Evolutionary conservation across 2,113 vertebrate genomes (phyloP).

Genomic region (Oenanthe melanoleuca): DNA sequence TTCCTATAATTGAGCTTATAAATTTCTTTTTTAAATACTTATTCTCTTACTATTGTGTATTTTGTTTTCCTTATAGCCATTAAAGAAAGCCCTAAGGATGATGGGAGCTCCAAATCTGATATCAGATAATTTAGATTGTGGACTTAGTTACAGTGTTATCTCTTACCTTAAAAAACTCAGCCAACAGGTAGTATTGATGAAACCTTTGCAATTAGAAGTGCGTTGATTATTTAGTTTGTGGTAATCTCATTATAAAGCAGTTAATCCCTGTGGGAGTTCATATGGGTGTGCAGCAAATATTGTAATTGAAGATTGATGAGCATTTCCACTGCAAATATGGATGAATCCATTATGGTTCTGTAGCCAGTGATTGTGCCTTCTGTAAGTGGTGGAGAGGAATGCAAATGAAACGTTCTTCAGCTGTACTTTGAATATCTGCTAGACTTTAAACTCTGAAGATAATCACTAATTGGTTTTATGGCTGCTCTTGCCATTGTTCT

Average conservation of each 20-base stretch:
- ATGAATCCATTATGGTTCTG: background rate
- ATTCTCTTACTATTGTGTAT: conserved; percentile 82
- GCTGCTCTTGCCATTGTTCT: conserved; percentile 11
- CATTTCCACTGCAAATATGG: background rate
- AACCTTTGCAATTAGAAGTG: conserved; percentile 83
- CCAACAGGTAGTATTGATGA: conserved; percentile 88
- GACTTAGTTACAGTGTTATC: conserved; percentile 89
- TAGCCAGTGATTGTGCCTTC: conserved; percentile 51
- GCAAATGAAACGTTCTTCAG: background rate
- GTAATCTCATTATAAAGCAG: conserved; percentile 65
- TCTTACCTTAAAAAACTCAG: conserved; percentile 90
- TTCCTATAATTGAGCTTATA: conserved; percentile 78
- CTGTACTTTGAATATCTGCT: background rate
- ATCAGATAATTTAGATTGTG: conserved; percentile 88
- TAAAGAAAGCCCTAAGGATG: conserved; percentile 89
- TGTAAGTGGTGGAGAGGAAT: conserved; percentile 36
- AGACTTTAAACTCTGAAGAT: background rate
- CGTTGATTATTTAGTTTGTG: conserved; percentile 78
- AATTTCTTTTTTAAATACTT: conserved; percentile 77
- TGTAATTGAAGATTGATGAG: background rate
- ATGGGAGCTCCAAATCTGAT: conserved; percentile 89
- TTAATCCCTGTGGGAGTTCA: conserved; percentile 53
- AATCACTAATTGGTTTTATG: conserved; percentile 2
- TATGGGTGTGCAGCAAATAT: conserved; percentile 4
- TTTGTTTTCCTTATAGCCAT: conserved; percentile 86